Evolutionary conservation across 2,797 vertebrate genomes (phyloP).

Genomic region (Lophius americanus): DNA sequence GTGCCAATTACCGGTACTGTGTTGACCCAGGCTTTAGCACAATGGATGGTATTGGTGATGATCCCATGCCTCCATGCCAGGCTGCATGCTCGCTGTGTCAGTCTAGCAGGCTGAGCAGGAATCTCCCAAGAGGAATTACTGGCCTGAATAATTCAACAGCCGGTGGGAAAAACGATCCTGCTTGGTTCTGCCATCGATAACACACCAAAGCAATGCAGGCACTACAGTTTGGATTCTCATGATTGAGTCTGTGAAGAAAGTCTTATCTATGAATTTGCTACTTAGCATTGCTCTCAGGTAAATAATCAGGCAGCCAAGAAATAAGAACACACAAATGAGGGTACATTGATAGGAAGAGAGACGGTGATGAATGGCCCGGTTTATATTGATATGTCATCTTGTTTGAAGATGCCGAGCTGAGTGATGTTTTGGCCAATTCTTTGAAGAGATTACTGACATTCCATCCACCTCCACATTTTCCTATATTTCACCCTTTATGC

Average conservation of each 20-base stretch:
- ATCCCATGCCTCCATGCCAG: constrained; percentile 46
- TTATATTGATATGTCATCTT: constrained; percentile 36
- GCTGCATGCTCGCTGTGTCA: constrained; percentile 44
- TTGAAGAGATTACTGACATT: constrained; percentile 49
- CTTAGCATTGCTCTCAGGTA: neutral
- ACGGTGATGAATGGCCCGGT: constrained; percentile 35
- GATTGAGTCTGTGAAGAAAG: constrained; percentile 27
- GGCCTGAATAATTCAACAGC: constrained; percentile 83
- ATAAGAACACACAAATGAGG: constrained; percentile 31
- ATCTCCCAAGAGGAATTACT: constrained; percentile 65
- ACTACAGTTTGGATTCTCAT: constrained; percentile 36
- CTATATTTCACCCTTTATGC: constrained; percentile 31
- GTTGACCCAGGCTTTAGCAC: constrained; percentile 16
- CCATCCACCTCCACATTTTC: constrained; percentile 41
- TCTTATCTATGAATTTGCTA: constrained; percentile 34
- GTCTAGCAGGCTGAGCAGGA: constrained; percentile 61
- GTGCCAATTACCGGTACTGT: constrained; percentile 34
- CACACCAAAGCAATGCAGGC: constrained; percentile 43
- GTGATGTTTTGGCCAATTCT: constrained; percentile 27
- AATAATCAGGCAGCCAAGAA: constrained; percentile 6
- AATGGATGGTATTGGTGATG: constrained; percentile 29
- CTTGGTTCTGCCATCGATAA: constrained; percentile 70
- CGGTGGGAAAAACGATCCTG: constrained; percentile 77
- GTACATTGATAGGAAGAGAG: constrained; percentile 29
- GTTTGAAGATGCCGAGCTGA: constrained; percentile 46